Percentiles rank a stretch among this genome's conserved stretches.
These are phyloP conservation scores for Villa cingulata DNA, from an alignment of 2,888 invertebrate species.

Conservation along the genomic window DNA sequence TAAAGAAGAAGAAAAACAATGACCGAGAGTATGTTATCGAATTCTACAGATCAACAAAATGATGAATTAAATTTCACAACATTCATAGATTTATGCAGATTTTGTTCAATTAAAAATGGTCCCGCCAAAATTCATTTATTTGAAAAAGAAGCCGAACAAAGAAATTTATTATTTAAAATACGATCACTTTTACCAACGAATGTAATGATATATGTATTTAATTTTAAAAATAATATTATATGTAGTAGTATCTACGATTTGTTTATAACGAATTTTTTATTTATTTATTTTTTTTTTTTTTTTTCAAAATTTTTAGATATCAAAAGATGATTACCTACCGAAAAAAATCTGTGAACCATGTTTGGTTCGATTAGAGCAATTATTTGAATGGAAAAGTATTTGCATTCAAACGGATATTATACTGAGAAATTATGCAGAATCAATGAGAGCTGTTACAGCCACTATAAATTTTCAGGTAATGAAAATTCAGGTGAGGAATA, in stretches of 20 bases:
- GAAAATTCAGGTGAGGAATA: conserved; percentile 12
- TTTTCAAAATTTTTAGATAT: conserved; percentile 41
- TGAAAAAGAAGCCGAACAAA: conserved; percentile 57
- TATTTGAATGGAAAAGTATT: conserved; percentile 54
- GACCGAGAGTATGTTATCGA: conserved; percentile 26
- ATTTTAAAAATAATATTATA: neutral
- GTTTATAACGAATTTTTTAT: conserved; percentile 1
- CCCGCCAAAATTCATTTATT: conserved; percentile 55
- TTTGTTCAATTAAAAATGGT: conserved; percentile 55
- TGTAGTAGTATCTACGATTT: neutral
- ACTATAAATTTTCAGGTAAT: conserved; percentile 53
- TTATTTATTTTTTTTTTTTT: conserved; percentile 1
- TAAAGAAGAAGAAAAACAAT: too few species aligned
- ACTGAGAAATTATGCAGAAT: conserved; percentile 53
- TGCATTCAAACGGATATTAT: conserved; percentile 52
- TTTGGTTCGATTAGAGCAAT: conserved; percentile 49
- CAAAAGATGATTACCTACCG: conserved; percentile 56
- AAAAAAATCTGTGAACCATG: conserved; percentile 60
- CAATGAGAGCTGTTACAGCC: conserved; percentile 51
- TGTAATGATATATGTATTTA: conserved; percentile 38
- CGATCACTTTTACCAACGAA: conserved; percentile 53
- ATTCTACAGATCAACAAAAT: conserved; percentile 21
- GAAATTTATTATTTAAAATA: conserved; percentile 55
- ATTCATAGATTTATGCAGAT: conserved; percentile 55
- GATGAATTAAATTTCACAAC: conserved; percentile 51